Evolutionary conservation across 2,797 vertebrate species (phyloP), one percentile per base, ranked within the genome.

Genomic region (Corythornis leucogaster): DNA sequence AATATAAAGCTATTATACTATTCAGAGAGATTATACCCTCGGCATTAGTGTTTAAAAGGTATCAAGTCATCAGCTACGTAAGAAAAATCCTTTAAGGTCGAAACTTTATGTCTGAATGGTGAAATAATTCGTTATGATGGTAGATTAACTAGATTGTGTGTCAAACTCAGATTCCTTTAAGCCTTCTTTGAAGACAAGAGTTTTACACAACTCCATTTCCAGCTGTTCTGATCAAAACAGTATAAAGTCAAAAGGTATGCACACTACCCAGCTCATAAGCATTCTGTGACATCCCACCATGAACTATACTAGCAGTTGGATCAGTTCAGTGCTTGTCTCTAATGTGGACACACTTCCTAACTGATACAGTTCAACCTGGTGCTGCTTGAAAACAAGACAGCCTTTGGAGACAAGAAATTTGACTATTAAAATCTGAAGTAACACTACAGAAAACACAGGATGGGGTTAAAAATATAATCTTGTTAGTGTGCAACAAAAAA

Each of bases 1-100:
- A 94, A 94, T 79, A 66, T 80, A 92, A 95, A 93, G 59, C 80
- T 85, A 95, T 92, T 95, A 87, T 13, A 42, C 61, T 87, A 45
- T 71, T 94, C 92, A 68, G 58, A 93, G 75, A 93, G 94, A 94
- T 86, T 80, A 94, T 76, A 89, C 83, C 93, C 81, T 92, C 4
- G 9, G 81, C 64, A 59, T 93, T 89, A 83, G 66, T 28, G 66
- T 92, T 96, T 87, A 94, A 95, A 92, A 86, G 26, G 48, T 88
- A 93, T 89, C 89, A 79, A 94, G 76, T 62, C 81, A 93, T 91
- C 90, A 92, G 77, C 87, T 50, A 35, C 43, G 50, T 69, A 94
- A 88, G 55, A 77, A 91, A 93, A 94, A 90, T 64, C 85, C 86
- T 92, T 90, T 88, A 94, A 94, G 92, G 77, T 91, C 55, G 2